Evolutionary conservation across 1,140 invertebrate species (phyloP), one percentile per base, ranked within the genome.

Genomic region (Drosophila grimshawi): DNA sequence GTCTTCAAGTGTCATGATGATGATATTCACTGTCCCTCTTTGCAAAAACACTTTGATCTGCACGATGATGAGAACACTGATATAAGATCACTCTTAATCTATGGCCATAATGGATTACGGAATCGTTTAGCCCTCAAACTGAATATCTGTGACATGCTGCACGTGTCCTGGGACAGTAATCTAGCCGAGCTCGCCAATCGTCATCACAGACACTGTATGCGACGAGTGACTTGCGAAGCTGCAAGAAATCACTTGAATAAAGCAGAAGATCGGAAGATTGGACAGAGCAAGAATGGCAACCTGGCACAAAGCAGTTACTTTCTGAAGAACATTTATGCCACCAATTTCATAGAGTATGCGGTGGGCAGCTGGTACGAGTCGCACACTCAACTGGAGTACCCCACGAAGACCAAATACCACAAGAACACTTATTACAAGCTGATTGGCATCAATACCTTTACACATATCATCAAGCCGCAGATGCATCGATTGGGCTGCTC

Each of bases 31-130:
- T 68, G 65, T 7, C 4, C 8, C 2, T 0, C 3, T 0, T 0
- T 46, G 5, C 0, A 8, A 3, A 2, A 57, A 1, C 61, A 72
- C n/a, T 39, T 27, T 27, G 49, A 76, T 76, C 41, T 76, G 6
- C 5, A 5, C 11, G 6, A 19, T 2, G 3, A 4, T 0, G 5
- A 10, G 2, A 35, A 49, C n/a, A 10, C 0, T 5, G 2, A 19
- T 1, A 3, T 11, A 0, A 41, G 11, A 5, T 5, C 37, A 6
- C 3, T 49, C 0, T 10, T 77, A n/a, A 0, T 63, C 4, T 52
- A 48, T 39, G 75, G 51, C 2, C 75, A 77, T 11, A 77, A 77
- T 57, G 75, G 75, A 6, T n/a, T 77, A 6, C 57, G 75, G 4
- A 73, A 77, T 74, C 75, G 75, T 6, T 35, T 77, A 53, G 70